These are phyloP conservation scores for Aphaenogaster ashmeadi DNA, from an alignment of 1,140 invertebrate species.

Conservation along the genomic window DNA sequence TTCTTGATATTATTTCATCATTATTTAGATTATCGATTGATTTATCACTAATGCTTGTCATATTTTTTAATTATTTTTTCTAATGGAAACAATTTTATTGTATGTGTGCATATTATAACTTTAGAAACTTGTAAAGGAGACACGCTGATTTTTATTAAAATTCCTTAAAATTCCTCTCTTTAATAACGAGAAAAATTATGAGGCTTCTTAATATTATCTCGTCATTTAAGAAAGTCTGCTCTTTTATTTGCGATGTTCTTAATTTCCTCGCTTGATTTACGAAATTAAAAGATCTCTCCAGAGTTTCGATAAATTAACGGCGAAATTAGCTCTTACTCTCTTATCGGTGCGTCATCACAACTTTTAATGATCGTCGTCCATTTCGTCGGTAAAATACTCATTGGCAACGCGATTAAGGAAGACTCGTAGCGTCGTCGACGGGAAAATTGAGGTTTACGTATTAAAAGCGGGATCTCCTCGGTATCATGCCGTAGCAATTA, in stretches of 20 bases:
- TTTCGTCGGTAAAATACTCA: neutral
- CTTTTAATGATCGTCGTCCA: neutral
- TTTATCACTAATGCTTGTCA: too few relatives aligned
- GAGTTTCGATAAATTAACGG: neutral
- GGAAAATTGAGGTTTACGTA: neutral
- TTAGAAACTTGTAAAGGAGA: too few relatives aligned
- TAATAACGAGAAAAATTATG: too few relatives aligned
- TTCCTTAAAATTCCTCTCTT: too few relatives aligned
- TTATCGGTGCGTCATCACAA: neutral
- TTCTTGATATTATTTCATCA: neutral
- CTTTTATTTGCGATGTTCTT: neutral
- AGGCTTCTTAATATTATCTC: too few relatives aligned
- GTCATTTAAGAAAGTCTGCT: neutral
- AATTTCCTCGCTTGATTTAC: neutral
- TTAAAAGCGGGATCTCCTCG: neutral
- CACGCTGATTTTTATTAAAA: too few relatives aligned
- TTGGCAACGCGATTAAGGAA: neutral
- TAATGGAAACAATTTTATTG: neutral
- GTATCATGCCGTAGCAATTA: slow-evolving; percentile 46
- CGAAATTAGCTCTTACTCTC: neutral
- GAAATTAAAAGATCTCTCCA: neutral
- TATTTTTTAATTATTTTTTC: too few relatives aligned
- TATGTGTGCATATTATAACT: neutral
- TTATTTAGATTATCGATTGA: neutral
- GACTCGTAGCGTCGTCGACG: too few relatives aligned